These are phyloP conservation scores for Siniperca undulata DNA, from an alignment of 2,797 vertebrate species.

Conservation along the genomic window DNA sequence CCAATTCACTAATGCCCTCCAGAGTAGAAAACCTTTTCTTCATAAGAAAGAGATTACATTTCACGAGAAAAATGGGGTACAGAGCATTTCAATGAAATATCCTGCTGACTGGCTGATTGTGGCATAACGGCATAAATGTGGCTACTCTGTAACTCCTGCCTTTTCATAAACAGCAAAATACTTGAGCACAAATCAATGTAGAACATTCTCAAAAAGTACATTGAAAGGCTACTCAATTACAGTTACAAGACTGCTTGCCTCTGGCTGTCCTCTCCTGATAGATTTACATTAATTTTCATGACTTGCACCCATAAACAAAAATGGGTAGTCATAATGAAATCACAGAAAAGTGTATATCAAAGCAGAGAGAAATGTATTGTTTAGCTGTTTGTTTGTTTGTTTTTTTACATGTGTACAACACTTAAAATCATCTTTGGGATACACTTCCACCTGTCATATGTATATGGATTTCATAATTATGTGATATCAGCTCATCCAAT, in stretches of 20 bases:
- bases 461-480: not conserved
- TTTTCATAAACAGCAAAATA: not conserved
- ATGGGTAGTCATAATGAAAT: not conserved
- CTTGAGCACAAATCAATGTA: constrained; percentile 9
- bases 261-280: constrained; percentile 1
- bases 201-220: not conserved
- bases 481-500: not conserved
- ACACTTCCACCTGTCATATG: not conserved
- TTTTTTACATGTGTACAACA: too few relatives aligned
- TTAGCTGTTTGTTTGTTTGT: too few relatives aligned
- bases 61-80: not conserved
- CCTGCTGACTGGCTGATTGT: constrained; percentile 15
- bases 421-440: not conserved
- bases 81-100: constrained; percentile 1
- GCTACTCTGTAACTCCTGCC: not conserved
- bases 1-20: not conserved
- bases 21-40: not conserved
- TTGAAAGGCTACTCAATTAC: not conserved
- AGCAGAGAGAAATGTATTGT: too few relatives aligned
- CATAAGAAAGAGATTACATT: not conserved
- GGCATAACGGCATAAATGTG: not conserved
- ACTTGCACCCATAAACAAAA: not conserved
- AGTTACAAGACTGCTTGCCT: not conserved
- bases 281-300: not conserved
- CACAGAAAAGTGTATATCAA: not conserved